Evolutionary conservation across 37 sponge, comb jelly and placozoan species (phyloP).

Genomic region (Theonella swinhoei): DNA sequence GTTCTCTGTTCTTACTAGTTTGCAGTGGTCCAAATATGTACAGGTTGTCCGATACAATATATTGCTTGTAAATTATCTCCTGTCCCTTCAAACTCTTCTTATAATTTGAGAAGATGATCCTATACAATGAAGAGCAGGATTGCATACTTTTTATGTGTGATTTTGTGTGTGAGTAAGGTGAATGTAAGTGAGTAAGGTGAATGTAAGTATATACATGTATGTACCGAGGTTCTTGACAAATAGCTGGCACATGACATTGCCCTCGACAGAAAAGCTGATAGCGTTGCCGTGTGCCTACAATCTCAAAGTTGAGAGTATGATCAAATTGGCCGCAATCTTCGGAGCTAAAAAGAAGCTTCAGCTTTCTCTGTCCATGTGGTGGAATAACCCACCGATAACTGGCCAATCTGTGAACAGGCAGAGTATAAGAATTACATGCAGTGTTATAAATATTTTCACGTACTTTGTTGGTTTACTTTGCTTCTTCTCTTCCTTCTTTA

Average conservation of each 20-base stretch:
- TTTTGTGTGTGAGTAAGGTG: neutral
- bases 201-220: neutral
- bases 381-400: conserved; percentile 94
- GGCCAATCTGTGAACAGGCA: conserved; percentile 57
- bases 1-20: conserved; percentile 86
- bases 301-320: conserved; percentile 94
- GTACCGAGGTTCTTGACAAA: conserved; percentile 85
- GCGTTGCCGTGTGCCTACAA: conserved; percentile 81
- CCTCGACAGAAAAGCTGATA: conserved; percentile 96
- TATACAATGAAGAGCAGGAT: neutral
- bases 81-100: conserved; percentile 57
- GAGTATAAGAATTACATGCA: too few relatives aligned
- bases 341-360: conserved; percentile 81
- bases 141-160: neutral
- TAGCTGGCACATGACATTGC: conserved; percentile 78
- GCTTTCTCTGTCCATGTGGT: conserved; percentile 55
- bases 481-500: too few relatives aligned
- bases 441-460: too few relatives aligned
- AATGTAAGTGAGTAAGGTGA: neutral
- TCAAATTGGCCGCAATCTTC: conserved; percentile 86
- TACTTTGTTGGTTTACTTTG: neutral
- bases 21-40: conserved; percentile 95
- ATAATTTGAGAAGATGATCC: conserved; percentile 82
- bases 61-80: conserved; percentile 94
- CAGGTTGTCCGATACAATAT: conserved; percentile 59